phyloP scores from a whole-genome alignment of 2,888 invertebrate species.

The Diaphora mendica region DNA sequence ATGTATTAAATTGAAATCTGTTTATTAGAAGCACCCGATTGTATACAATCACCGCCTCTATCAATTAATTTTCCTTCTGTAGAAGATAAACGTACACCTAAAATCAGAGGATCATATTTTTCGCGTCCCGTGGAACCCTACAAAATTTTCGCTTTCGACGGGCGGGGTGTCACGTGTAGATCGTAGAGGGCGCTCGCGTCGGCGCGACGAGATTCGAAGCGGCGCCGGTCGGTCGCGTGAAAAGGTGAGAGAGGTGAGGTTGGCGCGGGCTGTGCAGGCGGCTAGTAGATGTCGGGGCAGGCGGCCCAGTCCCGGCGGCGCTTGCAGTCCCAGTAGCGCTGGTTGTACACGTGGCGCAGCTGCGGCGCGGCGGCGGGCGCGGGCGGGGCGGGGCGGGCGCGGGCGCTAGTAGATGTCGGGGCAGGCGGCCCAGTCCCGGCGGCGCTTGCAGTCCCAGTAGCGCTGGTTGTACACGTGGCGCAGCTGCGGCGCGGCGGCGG shows the following conservation, averaged over 20 bases:
- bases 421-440: slow-evolving; percentile 95
- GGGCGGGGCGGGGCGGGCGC: slow-evolving; percentile 87
- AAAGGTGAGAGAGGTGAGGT: no score
- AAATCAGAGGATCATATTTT: slow-evolving; percentile 25
- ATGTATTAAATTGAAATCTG: slow-evolving; percentile 60
- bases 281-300: slow-evolving; percentile 96
- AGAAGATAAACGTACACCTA: slow-evolving; percentile 42
- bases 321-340: slow-evolving; percentile 98
- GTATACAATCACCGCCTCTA: slow-evolving; percentile 48
- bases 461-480: slow-evolving; percentile 93
- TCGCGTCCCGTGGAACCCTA: slow-evolving; percentile 24
- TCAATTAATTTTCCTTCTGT: slow-evolving; percentile 36
- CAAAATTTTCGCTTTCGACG: neutral
- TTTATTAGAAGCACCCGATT: slow-evolving; percentile 64
- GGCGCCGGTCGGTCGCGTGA: no score
- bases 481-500: slow-evolving; percentile 75
- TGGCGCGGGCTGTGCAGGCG: no score
- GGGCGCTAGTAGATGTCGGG: slow-evolving; percentile 93
- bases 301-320: slow-evolving; percentile 93
- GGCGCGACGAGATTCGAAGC: no score
- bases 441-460: slow-evolving; percentile 97
- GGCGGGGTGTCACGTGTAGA: neutral
- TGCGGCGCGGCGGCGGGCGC: slow-evolving; percentile 68
- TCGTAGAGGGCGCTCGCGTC: no score
- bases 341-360: slow-evolving; percentile 92